Evolutionary conservation across 2,888 invertebrate species (phyloP), one percentile per base, ranked within the genome.

Genomic region (Autographa gamma): DNA sequence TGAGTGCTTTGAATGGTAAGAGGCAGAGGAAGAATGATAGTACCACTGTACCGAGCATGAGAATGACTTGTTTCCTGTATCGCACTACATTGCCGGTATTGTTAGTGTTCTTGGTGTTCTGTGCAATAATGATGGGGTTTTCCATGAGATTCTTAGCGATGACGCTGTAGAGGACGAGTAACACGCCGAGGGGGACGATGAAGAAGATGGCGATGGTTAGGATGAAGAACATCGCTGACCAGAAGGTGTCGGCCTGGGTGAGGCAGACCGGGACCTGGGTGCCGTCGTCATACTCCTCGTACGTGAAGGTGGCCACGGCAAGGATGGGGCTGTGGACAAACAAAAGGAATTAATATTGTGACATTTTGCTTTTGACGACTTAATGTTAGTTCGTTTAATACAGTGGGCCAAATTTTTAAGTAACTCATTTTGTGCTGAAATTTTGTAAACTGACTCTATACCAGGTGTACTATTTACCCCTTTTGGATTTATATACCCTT

Each of bases 41-140:
- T 0, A 99, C 98, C 0, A 99, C 98, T 0, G 98, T 98, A 9
- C 98, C 98, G 43, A 99, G 93, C 98, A 98, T 98, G 66, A 98
- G 94, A 56, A 98, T 98, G 34, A 98, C 97, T 95, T 98, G 98
- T 85, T 97, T 98, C 66, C 98, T 96, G 87, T 98, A 97, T 82
- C 97, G 96, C 6, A 97, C 91, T 66, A 97, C 97, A 85, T 96
- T 97, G 48, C 95, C 95, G 0, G 91, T 84, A 48, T 93, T 93
- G 74, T 83, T 93, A 31, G 96, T 93, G 77, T 95, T 95, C 72
- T 96, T 95, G 76, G 92, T 95, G 79, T 96, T 94, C 73, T 97
- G 97, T 0, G 97, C 96, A 78, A 97, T 97, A 79, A 97, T 96
- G 60, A 97, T 96, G 0, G 98, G 98, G 86, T 97, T 97, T 63